These are phyloP conservation scores for Heliothis subflexa DNA, from an alignment of 1,140 invertebrate species.

Conservation along the genomic window DNA sequence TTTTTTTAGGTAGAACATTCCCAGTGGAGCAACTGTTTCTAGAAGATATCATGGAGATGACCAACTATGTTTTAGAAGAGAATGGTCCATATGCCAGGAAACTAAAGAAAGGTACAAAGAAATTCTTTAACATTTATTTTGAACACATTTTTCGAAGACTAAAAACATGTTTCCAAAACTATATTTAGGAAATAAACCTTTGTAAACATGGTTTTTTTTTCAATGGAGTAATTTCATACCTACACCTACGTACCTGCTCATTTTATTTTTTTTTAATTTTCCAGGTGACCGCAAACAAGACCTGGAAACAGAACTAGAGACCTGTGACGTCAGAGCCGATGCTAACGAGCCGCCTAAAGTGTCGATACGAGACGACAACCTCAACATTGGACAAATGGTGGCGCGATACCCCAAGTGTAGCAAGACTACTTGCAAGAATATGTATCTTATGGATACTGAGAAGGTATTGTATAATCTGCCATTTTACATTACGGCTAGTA, in stretches of 20 bases:
- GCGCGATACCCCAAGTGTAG: constrained; percentile 85
- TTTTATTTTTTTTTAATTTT: background rate
- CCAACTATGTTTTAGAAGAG: constrained; percentile 90
- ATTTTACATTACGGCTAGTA: too few relatives aligned
- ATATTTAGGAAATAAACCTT: background rate
- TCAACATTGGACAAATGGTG: constrained; percentile 88
- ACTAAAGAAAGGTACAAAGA: constrained; percentile 86
- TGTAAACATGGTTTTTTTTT: background rate
- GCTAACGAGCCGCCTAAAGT: constrained; percentile 85
- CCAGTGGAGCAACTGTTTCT: constrained; percentile 93
- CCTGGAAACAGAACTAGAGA: constrained; percentile 87
- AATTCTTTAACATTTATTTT: background rate
- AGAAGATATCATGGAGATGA: constrained; percentile 91
- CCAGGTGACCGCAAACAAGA: constrained; percentile 80
- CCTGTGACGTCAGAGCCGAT: constrained; percentile 86
- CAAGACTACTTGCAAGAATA: constrained; percentile 89
- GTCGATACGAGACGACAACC: constrained; percentile 89
- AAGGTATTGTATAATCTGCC: constrained; percentile 63
- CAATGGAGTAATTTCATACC: too few relatives aligned
- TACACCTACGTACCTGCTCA: too few relatives aligned
- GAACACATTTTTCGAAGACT: background rate
- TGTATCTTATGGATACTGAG: constrained; percentile 92
- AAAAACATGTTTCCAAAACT: too few relatives aligned
- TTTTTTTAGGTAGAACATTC: constrained; percentile 88
- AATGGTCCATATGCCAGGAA: constrained; percentile 89